phyloP scores from a whole-genome alignment of 2,113 vertebrate species.

The Axis porcinus region DNA sequence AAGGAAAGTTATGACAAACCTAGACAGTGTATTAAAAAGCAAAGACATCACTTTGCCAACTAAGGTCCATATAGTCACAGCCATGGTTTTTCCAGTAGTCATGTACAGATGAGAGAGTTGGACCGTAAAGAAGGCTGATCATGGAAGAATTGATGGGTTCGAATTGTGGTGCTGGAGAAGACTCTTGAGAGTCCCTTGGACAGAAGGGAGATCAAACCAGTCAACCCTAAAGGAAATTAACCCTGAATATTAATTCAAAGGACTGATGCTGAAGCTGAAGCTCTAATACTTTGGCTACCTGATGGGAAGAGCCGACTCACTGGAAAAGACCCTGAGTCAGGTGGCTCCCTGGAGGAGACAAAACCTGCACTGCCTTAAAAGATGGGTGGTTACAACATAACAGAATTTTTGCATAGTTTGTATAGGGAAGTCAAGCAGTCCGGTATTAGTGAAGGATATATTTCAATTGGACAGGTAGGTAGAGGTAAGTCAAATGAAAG shows the following conservation, averaged over 20 bases:
- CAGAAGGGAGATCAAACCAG: neutral
- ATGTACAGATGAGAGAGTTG: neutral
- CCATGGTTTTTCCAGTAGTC: neutral
- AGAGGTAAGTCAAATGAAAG: neutral
- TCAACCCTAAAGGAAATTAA: neutral
- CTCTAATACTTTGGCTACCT: neutral
- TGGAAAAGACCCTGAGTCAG: neutral
- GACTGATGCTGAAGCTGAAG: neutral
- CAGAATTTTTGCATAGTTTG: neutral
- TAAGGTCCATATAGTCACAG: neutral
- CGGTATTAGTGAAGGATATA: neutral
- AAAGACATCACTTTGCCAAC: neutral
- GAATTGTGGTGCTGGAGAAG: neutral
- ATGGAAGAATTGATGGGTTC: neutral
- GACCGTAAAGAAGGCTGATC: neutral
- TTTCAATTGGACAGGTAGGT: neutral
- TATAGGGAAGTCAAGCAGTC: neutral
- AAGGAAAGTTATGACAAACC: neutral
- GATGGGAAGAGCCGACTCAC: neutral
- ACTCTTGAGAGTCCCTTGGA: neutral
- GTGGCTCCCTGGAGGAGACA: neutral
- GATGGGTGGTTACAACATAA: neutral
- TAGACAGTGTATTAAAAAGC: neutral
- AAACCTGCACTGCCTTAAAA: neutral
- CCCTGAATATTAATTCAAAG: neutral